Evolutionary conservation across 2,888 invertebrate species (phyloP).

Genomic region (Leucoptera coffeella): DNA sequence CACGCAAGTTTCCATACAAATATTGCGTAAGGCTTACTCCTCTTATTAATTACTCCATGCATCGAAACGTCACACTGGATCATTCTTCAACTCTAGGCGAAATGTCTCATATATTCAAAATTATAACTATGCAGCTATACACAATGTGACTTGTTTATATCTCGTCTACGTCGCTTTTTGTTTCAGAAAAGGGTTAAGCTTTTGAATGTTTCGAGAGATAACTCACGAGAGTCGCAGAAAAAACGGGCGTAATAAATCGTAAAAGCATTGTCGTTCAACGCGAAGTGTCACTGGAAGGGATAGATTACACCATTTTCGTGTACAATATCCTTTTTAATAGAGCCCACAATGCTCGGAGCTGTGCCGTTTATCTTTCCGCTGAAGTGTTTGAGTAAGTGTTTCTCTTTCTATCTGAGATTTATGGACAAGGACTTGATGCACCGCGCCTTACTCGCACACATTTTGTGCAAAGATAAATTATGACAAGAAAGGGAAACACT

Average conservation of each 20-base stretch:
- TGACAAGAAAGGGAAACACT: slow-evolving; percentile 2
- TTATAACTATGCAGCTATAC: slow-evolving; percentile 10
- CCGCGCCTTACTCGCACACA: slow-evolving; percentile 5
- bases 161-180: too few species aligned
- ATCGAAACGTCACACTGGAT: slow-evolving; percentile 12
- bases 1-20: too few species aligned
- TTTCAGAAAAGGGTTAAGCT: too few species aligned
- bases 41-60: too few species aligned
- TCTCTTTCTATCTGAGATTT: slow-evolving; percentile 14
- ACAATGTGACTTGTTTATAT: slow-evolving; percentile 2
- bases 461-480: slow-evolving; percentile 4
- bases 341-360: too few species aligned
- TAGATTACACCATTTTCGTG: not conserved
- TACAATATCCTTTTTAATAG: slow-evolving; percentile 2
- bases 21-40: too few species aligned
- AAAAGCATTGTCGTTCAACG: too few species aligned
- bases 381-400: slow-evolving; percentile 15
- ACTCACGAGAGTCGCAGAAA: too few species aligned
- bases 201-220: too few species aligned
- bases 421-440: slow-evolving; percentile 11
- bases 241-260: too few species aligned
- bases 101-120: slow-evolving; percentile 4
- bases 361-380: slow-evolving; percentile 12
- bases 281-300: too few species aligned
- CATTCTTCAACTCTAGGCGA: slow-evolving; percentile 6